Base-by-base conservation (phyloP, 1,140 invertebrate species). In the Cotesia chilonis region DNA sequence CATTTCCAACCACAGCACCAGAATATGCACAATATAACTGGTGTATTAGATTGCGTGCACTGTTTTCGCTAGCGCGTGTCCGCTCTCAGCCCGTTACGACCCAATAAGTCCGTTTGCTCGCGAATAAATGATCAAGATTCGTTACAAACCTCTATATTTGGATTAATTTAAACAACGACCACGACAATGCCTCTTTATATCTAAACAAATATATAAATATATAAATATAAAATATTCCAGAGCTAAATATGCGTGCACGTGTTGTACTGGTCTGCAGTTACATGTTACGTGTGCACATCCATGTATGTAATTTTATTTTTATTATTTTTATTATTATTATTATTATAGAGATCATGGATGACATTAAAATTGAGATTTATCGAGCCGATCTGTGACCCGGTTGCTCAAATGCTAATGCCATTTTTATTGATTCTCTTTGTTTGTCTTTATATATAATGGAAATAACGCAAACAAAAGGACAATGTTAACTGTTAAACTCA, bases 111-210 rank as follows among this genome's bases (percentile, higher is more conserved):
- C 41, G 10, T 10, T 47, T 6, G 10, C 28, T 28, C 28, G 41
- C 41, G 54, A 65, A 73, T 52, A 68, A 73, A 77, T 74, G 73
- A 78, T 78, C 75, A 72, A 74, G 75, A 78, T 78, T 77, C 75
- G 74, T 78, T 80, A 76, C 70, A 20, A 52, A 74, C 60, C 73
- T 77, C 79, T 80, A 78, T 80, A 78, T 80, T 80, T 80, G 77
- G 79, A 76, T 47, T 47, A 47, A 47, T 47, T 47, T 63, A 55
- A 72, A 76, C 66, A 41, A 57, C 73, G 52, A 59, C 12, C 55
- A 74, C 73, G 70, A 74, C 75, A 76, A 75, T 77, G 68, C 68
- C 47, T 52, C 66, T 68, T 20, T 55, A 28, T 69, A 68, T 35
- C 28, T 68, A 37, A 1, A 72, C 64, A 59, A 66, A 59, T 64